A percentile compares a stretch with the other conserved stretches of the same genome.
Evolutionary conservation across 2,888 invertebrate genomes (phyloP).

Genomic region (Sericinus montela): DNA sequence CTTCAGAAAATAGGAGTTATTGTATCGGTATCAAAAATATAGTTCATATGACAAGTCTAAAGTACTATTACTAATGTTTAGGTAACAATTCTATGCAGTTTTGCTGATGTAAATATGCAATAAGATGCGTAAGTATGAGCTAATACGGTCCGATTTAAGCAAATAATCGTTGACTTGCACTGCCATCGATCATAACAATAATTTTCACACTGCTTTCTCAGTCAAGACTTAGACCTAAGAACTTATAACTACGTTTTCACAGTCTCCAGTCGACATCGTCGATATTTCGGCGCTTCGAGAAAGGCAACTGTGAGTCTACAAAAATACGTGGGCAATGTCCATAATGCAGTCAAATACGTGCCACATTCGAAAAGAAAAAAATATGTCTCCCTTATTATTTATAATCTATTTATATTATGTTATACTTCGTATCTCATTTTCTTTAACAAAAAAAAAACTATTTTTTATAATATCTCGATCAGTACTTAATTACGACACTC

Average conservation of each 20-base stretch:
- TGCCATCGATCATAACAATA: conserved; percentile 33
- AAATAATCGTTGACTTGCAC: conserved; percentile 2
- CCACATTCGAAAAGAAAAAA: conserved; percentile 71
- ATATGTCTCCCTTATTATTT: conserved; percentile 73
- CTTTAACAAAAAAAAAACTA: conserved; percentile 60
- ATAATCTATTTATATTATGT: conserved; percentile 43
- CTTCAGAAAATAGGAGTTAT: conserved; percentile 9
- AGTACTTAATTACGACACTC: conserved; percentile 42
- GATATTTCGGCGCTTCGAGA: conserved; percentile 49
- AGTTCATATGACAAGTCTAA: background rate
- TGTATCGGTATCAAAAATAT: conserved; percentile 15
- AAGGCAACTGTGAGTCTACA: conserved; percentile 69
- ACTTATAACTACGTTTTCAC: conserved; percentile 66
- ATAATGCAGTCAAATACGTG: conserved; percentile 69
- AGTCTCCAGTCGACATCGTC: conserved; percentile 64
- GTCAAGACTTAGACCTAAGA: conserved; percentile 56
- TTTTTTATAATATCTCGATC: conserved; percentile 47
- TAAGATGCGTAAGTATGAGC: background rate
- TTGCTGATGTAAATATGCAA: background rate
- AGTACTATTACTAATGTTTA: background rate
- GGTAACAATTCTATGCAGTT: background rate
- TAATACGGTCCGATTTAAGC: conserved; percentile 6
- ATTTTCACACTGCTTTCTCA: conserved; percentile 65
- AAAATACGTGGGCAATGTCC: conserved; percentile 79
- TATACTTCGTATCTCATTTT: conserved; percentile 43